phyloP scores from a whole-genome alignment of 2,888 invertebrate species.

The Gasteruption jaculator region DNA sequence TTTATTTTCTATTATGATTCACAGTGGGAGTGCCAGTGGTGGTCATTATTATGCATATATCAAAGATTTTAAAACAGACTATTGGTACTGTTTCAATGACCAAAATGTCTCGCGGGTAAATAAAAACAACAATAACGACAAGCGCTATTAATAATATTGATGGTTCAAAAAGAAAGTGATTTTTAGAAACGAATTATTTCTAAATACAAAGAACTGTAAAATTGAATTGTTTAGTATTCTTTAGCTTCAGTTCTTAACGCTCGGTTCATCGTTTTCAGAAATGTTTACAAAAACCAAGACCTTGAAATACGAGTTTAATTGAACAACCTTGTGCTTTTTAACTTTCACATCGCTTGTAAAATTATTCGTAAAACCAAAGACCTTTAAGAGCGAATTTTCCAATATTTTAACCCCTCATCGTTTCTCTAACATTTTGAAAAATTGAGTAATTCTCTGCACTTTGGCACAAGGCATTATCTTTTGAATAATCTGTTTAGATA shows the following conservation, averaged over 20 bases:
- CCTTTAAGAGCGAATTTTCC: too few species aligned
- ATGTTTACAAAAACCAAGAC: too few species aligned
- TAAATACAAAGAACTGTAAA: background rate
- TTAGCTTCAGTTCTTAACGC: too few species aligned
- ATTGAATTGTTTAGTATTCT: too few species aligned
- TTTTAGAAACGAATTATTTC: background rate
- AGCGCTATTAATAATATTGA: background rate
- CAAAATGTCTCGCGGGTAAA: slow-evolving; percentile 71
- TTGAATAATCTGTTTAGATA: background rate
- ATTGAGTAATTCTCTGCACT: background rate
- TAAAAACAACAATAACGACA: slow-evolving; percentile 13
- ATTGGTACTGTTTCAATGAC: slow-evolving; percentile 89
- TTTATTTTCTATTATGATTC: slow-evolving; percentile 87
- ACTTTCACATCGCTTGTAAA: too few species aligned
- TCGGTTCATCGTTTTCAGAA: too few species aligned
- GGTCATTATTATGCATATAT: slow-evolving; percentile 92
- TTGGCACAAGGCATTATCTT: background rate
- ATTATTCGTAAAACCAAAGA: too few species aligned
- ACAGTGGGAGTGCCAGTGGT: slow-evolving; percentile 84
- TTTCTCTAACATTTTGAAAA: too few species aligned
- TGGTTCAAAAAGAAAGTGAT: background rate
- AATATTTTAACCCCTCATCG: too few species aligned
- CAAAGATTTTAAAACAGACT: slow-evolving; percentile 69
- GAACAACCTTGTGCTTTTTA: too few species aligned
- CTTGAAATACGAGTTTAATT: too few species aligned